Base-by-base conservation (phyloP, 2,113 vertebrate genomes). In the Microcebus ravelobensis region DNA sequence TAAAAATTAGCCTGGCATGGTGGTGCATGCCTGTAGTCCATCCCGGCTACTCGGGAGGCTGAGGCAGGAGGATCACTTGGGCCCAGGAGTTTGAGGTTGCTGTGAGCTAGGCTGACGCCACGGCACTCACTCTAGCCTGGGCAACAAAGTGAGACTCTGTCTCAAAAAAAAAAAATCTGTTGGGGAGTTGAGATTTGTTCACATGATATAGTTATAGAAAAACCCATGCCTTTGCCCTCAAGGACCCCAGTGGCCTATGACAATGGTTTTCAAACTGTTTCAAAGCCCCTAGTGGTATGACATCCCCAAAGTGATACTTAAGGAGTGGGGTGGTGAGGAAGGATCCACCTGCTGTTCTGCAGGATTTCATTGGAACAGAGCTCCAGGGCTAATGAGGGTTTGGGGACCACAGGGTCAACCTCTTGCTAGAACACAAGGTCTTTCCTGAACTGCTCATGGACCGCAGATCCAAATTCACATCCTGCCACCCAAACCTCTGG, bases 251-350 rank as follows among this genome's bases (percentile, higher is more conserved):
- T 57, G 63, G 18, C 68, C 80, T 74, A 7, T 86, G n/a, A 50
- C 63, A 94, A 57, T 82, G 34, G 0, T 77, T 95, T 96, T 86
- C n/a, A 71, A 86, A 39, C 6, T 65, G 11, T 95, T 95, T 97
- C 61, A 36, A 89, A 91, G 50, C 6, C 15, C 15, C 23, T 87
- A 31, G 67, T 90, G 90, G 31, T 81, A 12, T 89, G 74, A 59
- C 20, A 23, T 29, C 23, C 21, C 7, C 3, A 18, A 14, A 70
- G 42, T n/a, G 27, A 12, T 92, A 29, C 18, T n/a, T 91, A 61
- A 15, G 6, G 20, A 9, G 18, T 23, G 0, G 13, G 21, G 21
- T 27, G 31, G 8, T 42, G 34, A 67, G n/a, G 45, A 52, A 57
- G 20, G 20, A 8, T 11, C 50, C 27, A 34, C 34, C 31, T 76